These are phyloP conservation scores for Drosophila infuscata DNA, from an alignment of 2,888 invertebrate genomes.

Conservation along the genomic window DNA sequence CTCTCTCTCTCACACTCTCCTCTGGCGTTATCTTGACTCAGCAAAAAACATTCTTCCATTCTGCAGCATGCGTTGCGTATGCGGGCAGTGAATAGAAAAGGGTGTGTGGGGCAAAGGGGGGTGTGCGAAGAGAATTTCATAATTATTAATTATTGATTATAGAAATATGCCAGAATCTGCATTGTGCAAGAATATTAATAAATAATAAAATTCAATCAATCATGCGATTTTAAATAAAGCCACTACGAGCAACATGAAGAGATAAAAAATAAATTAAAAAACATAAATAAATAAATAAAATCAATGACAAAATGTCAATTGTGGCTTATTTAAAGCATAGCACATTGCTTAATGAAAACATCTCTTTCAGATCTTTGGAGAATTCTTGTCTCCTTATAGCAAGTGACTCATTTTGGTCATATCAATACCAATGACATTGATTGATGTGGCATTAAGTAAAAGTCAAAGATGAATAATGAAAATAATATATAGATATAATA, in stretches of 20 bases:
- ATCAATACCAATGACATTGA: conserved; percentile 37
- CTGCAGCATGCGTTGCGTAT: conserved; percentile 38
- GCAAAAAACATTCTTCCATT: conserved; percentile 50
- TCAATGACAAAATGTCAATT: not conserved
- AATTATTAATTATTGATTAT: conserved; percentile 52
- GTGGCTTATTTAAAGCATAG: not conserved
- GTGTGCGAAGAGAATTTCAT: not conserved
- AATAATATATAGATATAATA: conserved; percentile 4
- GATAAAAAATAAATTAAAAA: not conserved
- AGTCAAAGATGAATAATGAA: conserved; percentile 33
- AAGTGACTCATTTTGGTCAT: conserved; percentile 20
- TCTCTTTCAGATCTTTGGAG: not conserved
- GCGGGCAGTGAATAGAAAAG: conserved; percentile 53
- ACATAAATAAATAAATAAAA: conserved; percentile 1
- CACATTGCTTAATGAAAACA: conserved; percentile 3
- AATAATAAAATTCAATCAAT: conserved; percentile 66
- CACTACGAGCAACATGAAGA: not conserved
- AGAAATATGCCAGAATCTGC: conserved; percentile 43
- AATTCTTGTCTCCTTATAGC: not conserved
- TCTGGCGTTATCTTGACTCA: conserved; percentile 65
- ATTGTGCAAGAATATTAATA: conserved; percentile 53
- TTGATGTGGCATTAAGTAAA: conserved; percentile 29
- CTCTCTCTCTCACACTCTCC: not conserved
- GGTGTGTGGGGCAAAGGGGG: not conserved
- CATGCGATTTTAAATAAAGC: conserved; percentile 29